A percentile compares a stretch with the other conserved stretches of the same genome.
Evolutionary conservation across 1,140 invertebrate species (phyloP).

Genomic region (Hypsibius dujardini): DNA sequence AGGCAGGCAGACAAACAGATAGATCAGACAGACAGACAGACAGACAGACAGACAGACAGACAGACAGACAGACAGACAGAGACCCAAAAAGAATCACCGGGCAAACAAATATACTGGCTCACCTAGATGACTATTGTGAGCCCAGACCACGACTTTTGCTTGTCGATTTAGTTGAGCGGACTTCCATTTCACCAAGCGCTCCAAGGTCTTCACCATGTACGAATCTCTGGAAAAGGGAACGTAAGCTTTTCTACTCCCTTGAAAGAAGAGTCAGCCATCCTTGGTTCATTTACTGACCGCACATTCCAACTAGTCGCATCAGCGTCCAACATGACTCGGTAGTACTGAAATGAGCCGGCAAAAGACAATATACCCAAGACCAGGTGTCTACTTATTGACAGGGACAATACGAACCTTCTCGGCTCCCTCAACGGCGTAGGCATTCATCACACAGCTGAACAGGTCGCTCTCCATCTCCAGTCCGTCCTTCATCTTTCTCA

Average conservation of each 20-base stretch:
- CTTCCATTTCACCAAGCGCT: neutral
- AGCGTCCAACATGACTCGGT: neutral
- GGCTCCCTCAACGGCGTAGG: neutral
- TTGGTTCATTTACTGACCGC: neutral
- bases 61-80: too few species aligned
- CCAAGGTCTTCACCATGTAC: neutral
- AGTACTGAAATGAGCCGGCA: neutral
- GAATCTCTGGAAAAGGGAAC: neutral
- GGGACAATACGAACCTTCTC: neutral
- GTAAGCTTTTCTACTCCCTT: neutral
- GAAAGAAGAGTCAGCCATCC: neutral
- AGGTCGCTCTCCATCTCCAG: slow-evolving; percentile 5
- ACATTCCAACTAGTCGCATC: slow-evolving; percentile 9
- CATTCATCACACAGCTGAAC: slow-evolving; percentile 6
- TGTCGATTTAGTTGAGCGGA: neutral
- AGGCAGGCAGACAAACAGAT: too few species aligned
- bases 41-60: too few species aligned
- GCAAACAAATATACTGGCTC: neutral
- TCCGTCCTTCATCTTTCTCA: neutral
- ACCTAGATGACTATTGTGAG: slow-evolving; percentile 9
- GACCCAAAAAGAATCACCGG: too few species aligned
- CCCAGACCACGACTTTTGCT: neutral
- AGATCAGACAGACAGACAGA: too few species aligned
- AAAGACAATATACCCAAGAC: too few species aligned
- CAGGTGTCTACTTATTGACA: too few species aligned